Evolutionary conservation across 1,140 invertebrate species (phyloP), one percentile per base, ranked within the genome.

Genomic region (Drosophila punjabiensis): DNA sequence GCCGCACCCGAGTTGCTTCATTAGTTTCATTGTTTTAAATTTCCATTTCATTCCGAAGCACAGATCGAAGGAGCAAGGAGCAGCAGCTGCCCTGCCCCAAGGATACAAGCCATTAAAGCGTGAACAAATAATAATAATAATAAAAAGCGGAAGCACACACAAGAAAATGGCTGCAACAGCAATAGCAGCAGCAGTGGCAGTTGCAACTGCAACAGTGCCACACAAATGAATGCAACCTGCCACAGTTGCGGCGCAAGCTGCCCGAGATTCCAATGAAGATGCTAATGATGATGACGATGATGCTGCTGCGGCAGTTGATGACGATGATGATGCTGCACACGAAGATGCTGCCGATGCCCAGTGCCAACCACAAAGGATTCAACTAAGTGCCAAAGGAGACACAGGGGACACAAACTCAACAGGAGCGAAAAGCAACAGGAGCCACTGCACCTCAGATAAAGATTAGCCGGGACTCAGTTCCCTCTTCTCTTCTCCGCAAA

Each of bases 21-120:
- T 67, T 67, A 67, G 64, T 67, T 67, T 67, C 39, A 67, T 67
- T 67, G 64, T 87, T 82, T 87, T 79, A 87, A 82, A 86, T 86
- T 79, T 82, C 62, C 79, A 69, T 82, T 86, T 52, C 65, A 86
- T 80, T 71, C 55, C 62, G 77, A 53, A 28, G 56, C 65, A 60
- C 73, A 71, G 67, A 62, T 76, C 76, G 30, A 43, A 62, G 58
- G n/a, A 18, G 64, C 35, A 43, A 62, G 58, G n/a, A 18, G 64
- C 35, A 43, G 63, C 20, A n/a, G 45, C 64, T 33, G 52, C 10
- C n/a, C n/a, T 2, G 24, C 18, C n/a, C 1, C 53, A 11, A 55
- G 52, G 52, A 55, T 35, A 56, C 53, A 5, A 56, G 33, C 53
- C 52, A 33, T 55, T 55, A 55, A 18, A 32, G 32, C 32, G 18